phyloP scores from a whole-genome alignment of 2,888 invertebrate genomes.

The Sarcophaga carnaria region DNA sequence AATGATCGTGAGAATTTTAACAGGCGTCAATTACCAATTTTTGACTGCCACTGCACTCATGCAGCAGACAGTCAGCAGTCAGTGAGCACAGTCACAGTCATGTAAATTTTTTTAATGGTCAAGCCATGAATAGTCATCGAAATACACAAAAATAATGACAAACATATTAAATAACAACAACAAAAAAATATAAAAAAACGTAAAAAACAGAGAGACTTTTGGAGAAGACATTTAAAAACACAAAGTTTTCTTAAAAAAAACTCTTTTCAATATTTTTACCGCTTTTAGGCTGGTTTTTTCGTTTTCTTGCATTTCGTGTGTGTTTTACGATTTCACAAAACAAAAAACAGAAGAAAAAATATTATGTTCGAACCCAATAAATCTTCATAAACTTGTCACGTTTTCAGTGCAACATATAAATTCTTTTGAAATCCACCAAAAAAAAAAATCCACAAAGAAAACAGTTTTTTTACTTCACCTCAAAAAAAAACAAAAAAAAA shows the following conservation, averaged over 20 bases:
- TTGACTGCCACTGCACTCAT: background rate
- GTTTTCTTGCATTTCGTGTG: slow-evolving; percentile 25
- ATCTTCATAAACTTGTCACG: slow-evolving; percentile 81
- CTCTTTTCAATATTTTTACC: slow-evolving; percentile 2
- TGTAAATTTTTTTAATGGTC: slow-evolving; percentile 35
- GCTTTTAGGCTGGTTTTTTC: background rate
- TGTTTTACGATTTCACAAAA: slow-evolving; percentile 7
- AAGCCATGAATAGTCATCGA: slow-evolving; percentile 17
- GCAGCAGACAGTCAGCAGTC: slow-evolving; percentile 37
- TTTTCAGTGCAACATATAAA: slow-evolving; percentile 80
- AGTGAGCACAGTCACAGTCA: slow-evolving; percentile 14
- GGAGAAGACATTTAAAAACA: slow-evolving; percentile 40
- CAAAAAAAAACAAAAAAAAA: background rate
- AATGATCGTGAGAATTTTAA: slow-evolving; percentile 80
- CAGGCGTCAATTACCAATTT: slow-evolving; percentile 75
- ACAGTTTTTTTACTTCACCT: background rate
- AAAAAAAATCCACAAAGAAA: slow-evolving; percentile 38
- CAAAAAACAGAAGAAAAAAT: slow-evolving; percentile 16
- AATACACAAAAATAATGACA: slow-evolving; percentile 27
- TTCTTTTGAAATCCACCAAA: slow-evolving; percentile 71
- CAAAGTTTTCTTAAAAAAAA: slow-evolving; percentile 65
- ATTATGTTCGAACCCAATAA: slow-evolving; percentile 76
- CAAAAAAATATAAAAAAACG: background rate
- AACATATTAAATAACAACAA: slow-evolving; percentile 3
- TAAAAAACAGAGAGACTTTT: slow-evolving; percentile 39